Evolutionary conservation across 2,888 invertebrate species (phyloP), one percentile per base, ranked within the genome.

Genomic region (Athripsodes cinereus): DNA sequence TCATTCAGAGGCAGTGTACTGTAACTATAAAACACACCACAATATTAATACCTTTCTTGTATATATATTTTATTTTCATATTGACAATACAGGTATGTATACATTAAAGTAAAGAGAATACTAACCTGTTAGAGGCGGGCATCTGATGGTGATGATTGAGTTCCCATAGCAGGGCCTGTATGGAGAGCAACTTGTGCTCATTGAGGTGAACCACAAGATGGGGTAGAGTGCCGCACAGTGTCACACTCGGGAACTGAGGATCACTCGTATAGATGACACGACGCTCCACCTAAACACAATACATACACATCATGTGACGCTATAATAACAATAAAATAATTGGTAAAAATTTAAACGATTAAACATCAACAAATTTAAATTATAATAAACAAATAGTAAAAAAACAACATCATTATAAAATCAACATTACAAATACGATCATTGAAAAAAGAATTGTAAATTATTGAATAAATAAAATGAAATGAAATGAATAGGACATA

Each of bases 191-290:
- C 79, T 96, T 96, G 67, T 87, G 86, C 71, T 96, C 96, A 74
- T 92, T 94, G 49, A 96, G 81, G 73, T 96, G 96, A 53, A 89
- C 89, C 34, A 92, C 88, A 18, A 96, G 80, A 71, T 89, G 86
- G 0, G 96, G 95, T 65, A 96, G 78, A 62, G 89, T 91, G 50
- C 93, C 96, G 64, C 88, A 85, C 44, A 96, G 74, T 44, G 90
- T 90, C 22, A 91, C 78, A 61, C 87, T 86, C 1, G 96, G 96
- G 78, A 88, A 95, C 68, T 87, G 85, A 1, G 94, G 93, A 78
- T 95, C 95, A 47, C 81, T 75, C 2, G 93, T 93, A 65, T 84
- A 84, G 44, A 96, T 84, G 65, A 90, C 83, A 64, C 94, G 81
- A 55, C 93, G 78, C 72, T 92, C 91, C 65, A 92, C 81, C 76